Conservation (phyloP, 2,113 vertebrate genomes). For the Semicossyphus pulcher region DNA sequence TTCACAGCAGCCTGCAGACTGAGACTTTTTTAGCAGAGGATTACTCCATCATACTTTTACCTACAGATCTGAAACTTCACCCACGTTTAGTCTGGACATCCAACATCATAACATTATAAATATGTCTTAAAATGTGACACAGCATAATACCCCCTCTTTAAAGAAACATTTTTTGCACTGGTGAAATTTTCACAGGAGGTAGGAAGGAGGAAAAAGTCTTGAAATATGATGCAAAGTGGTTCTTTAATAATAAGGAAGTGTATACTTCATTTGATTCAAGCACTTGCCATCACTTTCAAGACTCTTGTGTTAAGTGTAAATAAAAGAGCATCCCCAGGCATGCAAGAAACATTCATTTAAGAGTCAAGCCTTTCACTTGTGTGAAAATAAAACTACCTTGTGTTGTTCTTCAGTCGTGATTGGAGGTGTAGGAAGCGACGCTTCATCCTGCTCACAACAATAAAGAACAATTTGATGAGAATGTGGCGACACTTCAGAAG, state of each 20-base stretch:
- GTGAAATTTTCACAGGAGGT: slow-evolving; percentile 75
- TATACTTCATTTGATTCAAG: slow-evolving; percentile 19
- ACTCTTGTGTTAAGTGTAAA: slow-evolving; percentile 7
- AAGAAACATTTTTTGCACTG: slow-evolving; percentile 74
- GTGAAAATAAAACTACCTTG: slow-evolving; percentile 62
- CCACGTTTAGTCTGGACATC: no score
- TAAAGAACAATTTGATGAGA: slow-evolving; percentile 4
- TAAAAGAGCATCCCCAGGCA: slow-evolving; percentile 54
- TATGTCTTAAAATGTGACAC: no score
- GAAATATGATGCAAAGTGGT: slow-evolving; percentile 40
- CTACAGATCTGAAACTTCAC: no score
- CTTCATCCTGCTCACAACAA: slow-evolving; percentile 42
- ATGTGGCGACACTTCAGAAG: slow-evolving; percentile 1
- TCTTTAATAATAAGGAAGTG: no score
- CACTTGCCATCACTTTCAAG: slow-evolving; percentile 41
- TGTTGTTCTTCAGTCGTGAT: slow-evolving; percentile 52
- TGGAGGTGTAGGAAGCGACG: slow-evolving; percentile 29
- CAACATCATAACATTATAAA: no score
- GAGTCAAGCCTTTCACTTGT: neutral
- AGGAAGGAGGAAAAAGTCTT: slow-evolving; percentile 8
- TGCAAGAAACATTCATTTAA: slow-evolving; percentile 39
- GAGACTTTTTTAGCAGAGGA: no score
- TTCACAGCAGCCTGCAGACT: no score
- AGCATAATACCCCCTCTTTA: no score
- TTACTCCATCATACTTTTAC: no score